Percentiles rank a stretch among this genome's conserved stretches.
Evolutionary conservation across 2,888 invertebrate species (phyloP).

Genomic region (Empis livida): DNA sequence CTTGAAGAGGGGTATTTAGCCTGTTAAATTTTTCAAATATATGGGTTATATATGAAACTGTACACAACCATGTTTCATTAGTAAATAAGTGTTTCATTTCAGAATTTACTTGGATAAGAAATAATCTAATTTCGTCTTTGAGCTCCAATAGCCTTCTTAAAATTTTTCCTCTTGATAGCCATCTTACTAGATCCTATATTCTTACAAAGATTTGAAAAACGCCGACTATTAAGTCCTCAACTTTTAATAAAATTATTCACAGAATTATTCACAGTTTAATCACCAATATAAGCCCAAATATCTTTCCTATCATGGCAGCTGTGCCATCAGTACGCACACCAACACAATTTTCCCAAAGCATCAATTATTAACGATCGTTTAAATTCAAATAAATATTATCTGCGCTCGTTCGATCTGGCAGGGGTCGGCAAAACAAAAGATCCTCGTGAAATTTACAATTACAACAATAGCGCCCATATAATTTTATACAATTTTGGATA

Average conservation of each 20-base stretch:
- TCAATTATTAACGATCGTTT: too few relatives aligned
- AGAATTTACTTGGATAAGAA: neutral
- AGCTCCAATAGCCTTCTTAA: neutral
- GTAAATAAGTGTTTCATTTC: neutral
- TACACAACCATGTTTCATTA: neutral
- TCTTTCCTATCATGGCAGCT: too few relatives aligned
- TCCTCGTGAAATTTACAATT: neutral
- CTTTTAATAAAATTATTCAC: neutral
- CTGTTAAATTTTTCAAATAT: neutral
- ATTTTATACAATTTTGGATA: too few relatives aligned
- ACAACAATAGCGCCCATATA: neutral
- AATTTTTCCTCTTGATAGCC: neutral
- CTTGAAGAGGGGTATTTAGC: too few relatives aligned
- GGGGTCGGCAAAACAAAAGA: constrained; percentile 3
- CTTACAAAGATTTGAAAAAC: neutral
- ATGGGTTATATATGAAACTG: neutral
- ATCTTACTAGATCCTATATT: neutral
- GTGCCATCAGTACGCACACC: too few relatives aligned
- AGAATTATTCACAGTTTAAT: neutral
- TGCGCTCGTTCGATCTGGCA: neutral
- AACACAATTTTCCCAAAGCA: too few relatives aligned
- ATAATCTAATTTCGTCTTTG: neutral
- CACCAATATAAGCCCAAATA: too few relatives aligned
- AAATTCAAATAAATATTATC: too few relatives aligned
- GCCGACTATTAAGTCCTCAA: neutral